Conservation (phyloP, 2,888 invertebrate species). For the Xylophagus ater region DNA sequence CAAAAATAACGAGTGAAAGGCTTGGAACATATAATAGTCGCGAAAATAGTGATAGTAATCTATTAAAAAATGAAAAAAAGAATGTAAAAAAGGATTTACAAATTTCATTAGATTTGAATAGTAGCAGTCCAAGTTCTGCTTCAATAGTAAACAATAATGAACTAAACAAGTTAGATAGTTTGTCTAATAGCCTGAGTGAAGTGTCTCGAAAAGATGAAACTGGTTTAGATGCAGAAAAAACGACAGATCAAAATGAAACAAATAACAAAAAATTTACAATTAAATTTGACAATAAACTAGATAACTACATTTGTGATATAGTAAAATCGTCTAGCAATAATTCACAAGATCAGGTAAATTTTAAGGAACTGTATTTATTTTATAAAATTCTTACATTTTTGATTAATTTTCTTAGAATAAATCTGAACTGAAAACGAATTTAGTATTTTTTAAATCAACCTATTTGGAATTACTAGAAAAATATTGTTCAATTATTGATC, state of each 20-base stretch:
- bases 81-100: no score
- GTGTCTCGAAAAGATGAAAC: no score
- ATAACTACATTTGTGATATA: constrained; percentile 12
- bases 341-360: constrained; percentile 10
- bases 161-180: no score
- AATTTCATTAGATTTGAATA: no score
- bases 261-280: constrained; percentile 3
- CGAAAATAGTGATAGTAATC: not conserved
- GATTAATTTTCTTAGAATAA: constrained; percentile 1
- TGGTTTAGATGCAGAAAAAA: no score
- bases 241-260: no score
- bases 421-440: constrained; percentile 7
- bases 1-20: no score
- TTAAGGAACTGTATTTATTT: not conserved
- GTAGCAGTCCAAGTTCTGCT: no score
- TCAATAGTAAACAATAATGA: no score
- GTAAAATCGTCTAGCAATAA: constrained; percentile 4
- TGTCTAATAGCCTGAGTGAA: no score
- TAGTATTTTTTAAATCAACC: constrained; percentile 39
- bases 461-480: constrained; percentile 53
- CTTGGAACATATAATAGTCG: not conserved
- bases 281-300: constrained; percentile 10
- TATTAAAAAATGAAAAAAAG: no score
- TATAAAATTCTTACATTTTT: not conserved
- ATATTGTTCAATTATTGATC: constrained; percentile 49